Evolutionary conservation across 2,797 vertebrate genomes (phyloP).

Genomic region (Benthosema pterotum): DNA sequence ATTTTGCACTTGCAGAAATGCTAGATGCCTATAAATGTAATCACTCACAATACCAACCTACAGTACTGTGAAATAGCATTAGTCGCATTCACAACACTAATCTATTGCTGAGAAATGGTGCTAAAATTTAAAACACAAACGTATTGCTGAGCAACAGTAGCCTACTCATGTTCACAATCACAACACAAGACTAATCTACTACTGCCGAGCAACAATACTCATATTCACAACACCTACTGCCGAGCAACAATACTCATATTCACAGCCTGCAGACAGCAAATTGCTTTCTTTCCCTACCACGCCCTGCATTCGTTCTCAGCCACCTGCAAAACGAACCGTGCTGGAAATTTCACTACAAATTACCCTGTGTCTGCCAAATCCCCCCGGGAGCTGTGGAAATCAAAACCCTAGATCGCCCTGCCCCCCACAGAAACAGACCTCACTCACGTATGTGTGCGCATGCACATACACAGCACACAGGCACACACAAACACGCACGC

Average conservation of each 20-base stretch:
- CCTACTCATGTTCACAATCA: constrained; percentile 68
- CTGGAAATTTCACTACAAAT: constrained; percentile 87
- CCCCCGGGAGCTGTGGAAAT: constrained; percentile 76
- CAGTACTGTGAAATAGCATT: too few relatives aligned
- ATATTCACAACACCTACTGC: constrained; percentile 1
- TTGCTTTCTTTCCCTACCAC: constrained; percentile 80
- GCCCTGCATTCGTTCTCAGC: constrained; percentile 76
- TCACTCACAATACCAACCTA: too few relatives aligned
- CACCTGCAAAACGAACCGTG: constrained; percentile 84
- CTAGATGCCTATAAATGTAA: too few relatives aligned
- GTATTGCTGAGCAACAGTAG: constrained; percentile 70
- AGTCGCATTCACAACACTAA: constrained; percentile 69
- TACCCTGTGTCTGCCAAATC: constrained; percentile 80
- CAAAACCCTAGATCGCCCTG: constrained; percentile 70
- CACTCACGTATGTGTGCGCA: constrained; percentile 6
- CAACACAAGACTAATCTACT: constrained; percentile 19
- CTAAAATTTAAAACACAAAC: constrained; percentile 69
- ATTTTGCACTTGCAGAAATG: too few relatives aligned
- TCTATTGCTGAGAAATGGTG: constrained; percentile 69
- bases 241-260: constrained; percentile 73
- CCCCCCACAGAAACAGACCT: constrained; percentile 60
- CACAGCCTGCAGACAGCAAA: constrained; percentile 79
- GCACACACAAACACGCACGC: constrained; percentile 1
- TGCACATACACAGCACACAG: neutral
- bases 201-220: too few relatives aligned